Percentiles rank a stretch among this genome's conserved stretches.
These are phyloP conservation scores for Eospalax fontanierii DNA, from an alignment of 2,797 vertebrate genomes.

Conservation along the genomic window DNA sequence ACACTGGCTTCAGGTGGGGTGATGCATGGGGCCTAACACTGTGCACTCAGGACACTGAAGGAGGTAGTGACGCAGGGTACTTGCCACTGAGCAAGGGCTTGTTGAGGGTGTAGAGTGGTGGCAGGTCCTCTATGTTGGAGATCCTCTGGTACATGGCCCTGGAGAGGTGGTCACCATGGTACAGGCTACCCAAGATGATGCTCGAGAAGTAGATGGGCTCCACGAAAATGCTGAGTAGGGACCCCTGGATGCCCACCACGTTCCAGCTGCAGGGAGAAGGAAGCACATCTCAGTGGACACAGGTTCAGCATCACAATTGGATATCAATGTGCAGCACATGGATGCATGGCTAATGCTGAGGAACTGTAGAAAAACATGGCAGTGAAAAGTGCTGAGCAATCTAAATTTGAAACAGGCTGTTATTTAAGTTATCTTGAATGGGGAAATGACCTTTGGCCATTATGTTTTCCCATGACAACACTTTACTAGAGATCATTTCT, in stretches of 20 bases:
- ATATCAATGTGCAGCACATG: background rate
- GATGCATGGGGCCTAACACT: too few species aligned
- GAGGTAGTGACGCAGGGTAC: slow-evolving; percentile 74
- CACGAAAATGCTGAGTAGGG: slow-evolving; percentile 97
- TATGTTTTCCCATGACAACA: too few species aligned
- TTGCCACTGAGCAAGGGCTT: slow-evolving; percentile 97
- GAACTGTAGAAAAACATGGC: fast-evolving
- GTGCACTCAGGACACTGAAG: background rate
- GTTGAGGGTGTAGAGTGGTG: slow-evolving; percentile 96
- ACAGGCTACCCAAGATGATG: slow-evolving; percentile 98
- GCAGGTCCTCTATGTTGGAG: slow-evolving; percentile 96
- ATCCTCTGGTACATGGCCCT: slow-evolving; percentile 98
- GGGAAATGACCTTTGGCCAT: background rate
- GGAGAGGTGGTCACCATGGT: slow-evolving; percentile 98
- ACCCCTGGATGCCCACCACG: slow-evolving; percentile 97
- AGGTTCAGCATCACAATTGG: background rate
- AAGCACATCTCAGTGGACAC: background rate
- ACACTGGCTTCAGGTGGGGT: background rate
- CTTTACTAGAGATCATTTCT: background rate
- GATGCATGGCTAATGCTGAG: background rate
- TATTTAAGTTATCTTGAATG: background rate
- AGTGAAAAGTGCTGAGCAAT: fast-evolving
- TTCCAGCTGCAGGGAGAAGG: slow-evolving; percentile 94
- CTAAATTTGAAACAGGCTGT: background rate
- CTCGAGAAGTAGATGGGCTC: slow-evolving; percentile 98